These are phyloP conservation scores for Rhinophrynus dorsalis DNA, from an alignment of 2,797 vertebrate genomes.

Conservation along the genomic window DNA sequence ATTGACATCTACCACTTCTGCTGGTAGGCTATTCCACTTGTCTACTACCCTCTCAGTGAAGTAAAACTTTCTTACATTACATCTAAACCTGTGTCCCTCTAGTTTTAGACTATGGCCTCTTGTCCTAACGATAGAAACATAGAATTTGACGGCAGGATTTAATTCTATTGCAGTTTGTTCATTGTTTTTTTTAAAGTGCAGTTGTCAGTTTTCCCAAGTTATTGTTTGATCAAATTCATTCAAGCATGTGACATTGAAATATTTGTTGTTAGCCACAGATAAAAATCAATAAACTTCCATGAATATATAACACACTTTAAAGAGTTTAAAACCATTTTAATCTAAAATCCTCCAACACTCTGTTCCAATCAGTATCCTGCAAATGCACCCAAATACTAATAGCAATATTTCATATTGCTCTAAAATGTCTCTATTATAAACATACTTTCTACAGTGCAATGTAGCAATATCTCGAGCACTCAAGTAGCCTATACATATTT, in stretches of 20 bases:
- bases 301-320: conserved; percentile 13
- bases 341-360: not conserved
- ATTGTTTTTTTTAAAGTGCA: no score
- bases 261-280: conserved; percentile 3
- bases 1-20: no score
- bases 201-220: not conserved
- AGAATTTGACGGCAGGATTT: no score
- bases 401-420: not conserved
- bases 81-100: no score
- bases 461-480: no score
- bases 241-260: conserved; percentile 7
- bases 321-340: conserved; percentile 14
- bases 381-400: not conserved
- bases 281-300: conserved; percentile 19
- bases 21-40: no score
- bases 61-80: no score
- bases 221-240: conserved; percentile 11
- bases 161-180: not conserved
- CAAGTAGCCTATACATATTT: not conserved
- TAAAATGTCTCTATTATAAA: not conserved
- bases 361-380: not conserved
- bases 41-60: no score
- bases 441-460: not conserved
- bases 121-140: no score
- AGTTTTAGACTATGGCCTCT: no score